Conservation (phyloP, 2,113 vertebrate species). For the Henicopernis longicauda region DNA sequence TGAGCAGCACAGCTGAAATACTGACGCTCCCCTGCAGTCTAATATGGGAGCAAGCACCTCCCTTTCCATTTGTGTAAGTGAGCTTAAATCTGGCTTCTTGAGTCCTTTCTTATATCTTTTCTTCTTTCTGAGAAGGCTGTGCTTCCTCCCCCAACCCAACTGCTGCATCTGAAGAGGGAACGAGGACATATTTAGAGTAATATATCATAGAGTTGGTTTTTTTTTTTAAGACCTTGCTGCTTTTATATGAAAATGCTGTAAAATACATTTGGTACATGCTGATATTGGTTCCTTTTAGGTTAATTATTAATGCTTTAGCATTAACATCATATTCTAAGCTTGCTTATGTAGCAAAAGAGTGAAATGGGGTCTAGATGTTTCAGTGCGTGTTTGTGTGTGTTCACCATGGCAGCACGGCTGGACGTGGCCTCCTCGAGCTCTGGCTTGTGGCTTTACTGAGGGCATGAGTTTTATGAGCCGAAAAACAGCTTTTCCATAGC, state of each 20-base stretch:
- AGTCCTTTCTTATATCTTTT: background rate
- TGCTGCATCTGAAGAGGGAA: background rate
- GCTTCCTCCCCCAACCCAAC: background rate
- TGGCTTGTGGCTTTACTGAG: background rate
- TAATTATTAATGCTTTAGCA: background rate
- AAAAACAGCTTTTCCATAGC: background rate
- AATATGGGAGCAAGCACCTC: conserved; percentile 76
- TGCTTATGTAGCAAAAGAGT: background rate
- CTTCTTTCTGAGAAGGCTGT: background rate
- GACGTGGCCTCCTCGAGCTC: accelerated
- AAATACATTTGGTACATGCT: background rate
- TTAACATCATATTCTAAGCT: background rate
- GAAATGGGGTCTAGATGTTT: background rate
- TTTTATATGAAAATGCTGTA: background rate
- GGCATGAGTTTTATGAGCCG: background rate
- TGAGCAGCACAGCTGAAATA: background rate
- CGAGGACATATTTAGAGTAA: background rate
- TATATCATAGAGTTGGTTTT: too few relatives aligned
- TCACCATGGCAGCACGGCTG: background rate
- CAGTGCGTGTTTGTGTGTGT: accelerated
- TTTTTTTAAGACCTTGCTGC: accelerated
- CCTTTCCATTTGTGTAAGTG: conserved; percentile 78
- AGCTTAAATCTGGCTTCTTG: background rate
- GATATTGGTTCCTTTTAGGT: background rate
- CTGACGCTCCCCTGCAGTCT: background rate